Evolutionary conservation across 2,888 invertebrate species (phyloP), one percentile per base, ranked within the genome.

Genomic region (Eupithecia tripunctaria): DNA sequence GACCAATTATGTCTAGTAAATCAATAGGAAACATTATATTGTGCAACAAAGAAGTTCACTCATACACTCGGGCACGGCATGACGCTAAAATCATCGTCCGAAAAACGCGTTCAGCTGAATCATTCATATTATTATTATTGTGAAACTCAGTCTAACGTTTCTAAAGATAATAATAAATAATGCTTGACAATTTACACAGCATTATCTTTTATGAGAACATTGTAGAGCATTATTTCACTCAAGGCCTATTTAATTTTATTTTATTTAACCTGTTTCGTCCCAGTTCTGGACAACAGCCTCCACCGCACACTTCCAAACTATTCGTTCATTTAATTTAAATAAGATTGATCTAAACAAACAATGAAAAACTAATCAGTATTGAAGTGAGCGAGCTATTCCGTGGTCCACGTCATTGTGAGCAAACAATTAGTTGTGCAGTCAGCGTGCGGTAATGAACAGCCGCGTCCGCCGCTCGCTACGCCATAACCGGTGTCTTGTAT

Each of bases 351-450:
- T 29, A 7, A 7, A 36, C 36, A 36, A 8, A 8, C 36, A 36
- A 8, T 8, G 8, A 7, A 36, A 41, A n/a, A n/a, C n/a, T n/a
- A n/a, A 41, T 41, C 43, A 18, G 43, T 1, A 18, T 43, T 43
- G 43, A 66, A 43, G 27, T 67, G 29, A 67, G 27, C 67, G 2
- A 62, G 67, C 62, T 62, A 4, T 27, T 10, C 1, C 18, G 12
- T 15, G 27, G 27, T n/a, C n/a, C n/a, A n/a, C n/a, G n/a, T 8
- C n/a, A 2, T 21, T 10, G 41, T 67, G 70, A 64, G 41, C 25
- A 43, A 72, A 79, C 76, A 77, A 79, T 79, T 76, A 79, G 79
- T 75, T 68, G 72, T 67, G 27, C 12, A 59, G 60, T 68, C 70
- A 74, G 74, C 47, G n/a, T 67, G 74, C 66, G 25, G 68, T 65